Base-by-base conservation (phyloP, 2,113 vertebrate genomes). In the Rafetus swinhoei region DNA sequence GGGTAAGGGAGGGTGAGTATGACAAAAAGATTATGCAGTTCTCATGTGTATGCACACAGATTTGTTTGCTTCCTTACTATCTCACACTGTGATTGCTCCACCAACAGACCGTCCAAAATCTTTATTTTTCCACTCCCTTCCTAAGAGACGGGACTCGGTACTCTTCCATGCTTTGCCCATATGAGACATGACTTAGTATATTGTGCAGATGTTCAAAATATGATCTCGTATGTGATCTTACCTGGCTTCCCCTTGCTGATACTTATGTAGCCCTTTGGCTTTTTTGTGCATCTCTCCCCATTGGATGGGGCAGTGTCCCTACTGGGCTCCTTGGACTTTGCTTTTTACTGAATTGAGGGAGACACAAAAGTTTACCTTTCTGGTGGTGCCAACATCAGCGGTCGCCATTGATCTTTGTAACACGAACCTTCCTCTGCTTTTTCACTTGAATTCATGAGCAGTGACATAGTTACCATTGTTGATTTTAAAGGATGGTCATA, bases 361-460 rank as follows among this genome's bases (percentile, higher is more conserved):
- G 32, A 2, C 55, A 1, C 21, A 39, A 90, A 59, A 35, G 77
- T 81, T 35, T 86, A 59, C 59, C 85, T 85, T 9, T 32, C 32
- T 55, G 77, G 80, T 57, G 86, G 53, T 54, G n/a, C 29, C 76
- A 88, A 76, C 56, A 39, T 2, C 29, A 79, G 29, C 5, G 62
- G 32, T 65, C 88, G 93, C 79, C 69, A 55, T 89, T 56, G 65
- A 69, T 69, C 29, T n/a, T 93, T 60, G 45, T 59, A 82, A 92
- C 21, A 59, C 76, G 69, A 65, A 56, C 4, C 82, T 81, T 11
- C 80, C 5, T 76, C 54, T 84, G n/a, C 82, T 84, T 87, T 65
- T 29, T 32, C 16, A n/a, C 19, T n/a, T 69, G 32, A 69, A n/a
- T n/a, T 69, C 18, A n/a, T 19, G 65, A 69, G 65, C 39, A 22